Evolutionary conservation across 2,888 invertebrate species (phyloP).

Genomic region (Listrodromus nycthemerus): DNA sequence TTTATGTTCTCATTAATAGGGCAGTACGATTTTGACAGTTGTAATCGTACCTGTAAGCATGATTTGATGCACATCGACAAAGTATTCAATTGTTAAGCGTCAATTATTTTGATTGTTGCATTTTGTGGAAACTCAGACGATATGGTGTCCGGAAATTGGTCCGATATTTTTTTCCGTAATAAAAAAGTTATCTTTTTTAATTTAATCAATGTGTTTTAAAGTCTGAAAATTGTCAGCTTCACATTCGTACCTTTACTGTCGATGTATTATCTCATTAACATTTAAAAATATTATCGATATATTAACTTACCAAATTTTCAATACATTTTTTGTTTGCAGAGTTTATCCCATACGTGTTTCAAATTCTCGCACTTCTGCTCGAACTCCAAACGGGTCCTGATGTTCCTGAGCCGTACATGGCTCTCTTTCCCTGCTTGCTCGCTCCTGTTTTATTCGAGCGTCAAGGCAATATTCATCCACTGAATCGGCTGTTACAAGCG

Average conservation of each 20-base stretch:
- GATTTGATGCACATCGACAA: too few relatives aligned
- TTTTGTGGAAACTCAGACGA: background rate
- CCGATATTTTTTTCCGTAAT: background rate
- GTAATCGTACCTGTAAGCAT: too few relatives aligned
- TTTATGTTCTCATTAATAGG: background rate
- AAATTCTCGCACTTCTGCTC: slow-evolving; percentile 96
- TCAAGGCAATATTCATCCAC: slow-evolving; percentile 96
- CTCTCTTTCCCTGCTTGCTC: slow-evolving; percentile 95
- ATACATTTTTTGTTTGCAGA: slow-evolving; percentile 86
- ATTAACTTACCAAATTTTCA: background rate
- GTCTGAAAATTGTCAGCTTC: too few relatives aligned
- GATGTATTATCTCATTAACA: too few relatives aligned
- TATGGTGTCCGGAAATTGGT: background rate
- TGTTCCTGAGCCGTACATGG: slow-evolving; percentile 94
- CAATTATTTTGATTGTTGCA: too few relatives aligned
- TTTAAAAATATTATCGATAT: too few relatives aligned
- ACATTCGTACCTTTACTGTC: background rate
- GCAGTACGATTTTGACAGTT: too few relatives aligned
- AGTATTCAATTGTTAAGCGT: too few relatives aligned
- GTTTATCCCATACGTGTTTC: slow-evolving; percentile 99
- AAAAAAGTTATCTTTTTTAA: too few relatives aligned
- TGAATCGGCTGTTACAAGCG: slow-evolving; percentile 96
- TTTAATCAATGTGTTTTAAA: too few relatives aligned
- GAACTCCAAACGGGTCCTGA: slow-evolving; percentile 89
- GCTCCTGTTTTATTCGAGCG: slow-evolving; percentile 97